A percentile compares a stretch with the other conserved stretches of the same genome.
Conservation (phyloP, 37 sponge, comb jelly and placozoan species). For the Theonella swinhoei region DNA sequence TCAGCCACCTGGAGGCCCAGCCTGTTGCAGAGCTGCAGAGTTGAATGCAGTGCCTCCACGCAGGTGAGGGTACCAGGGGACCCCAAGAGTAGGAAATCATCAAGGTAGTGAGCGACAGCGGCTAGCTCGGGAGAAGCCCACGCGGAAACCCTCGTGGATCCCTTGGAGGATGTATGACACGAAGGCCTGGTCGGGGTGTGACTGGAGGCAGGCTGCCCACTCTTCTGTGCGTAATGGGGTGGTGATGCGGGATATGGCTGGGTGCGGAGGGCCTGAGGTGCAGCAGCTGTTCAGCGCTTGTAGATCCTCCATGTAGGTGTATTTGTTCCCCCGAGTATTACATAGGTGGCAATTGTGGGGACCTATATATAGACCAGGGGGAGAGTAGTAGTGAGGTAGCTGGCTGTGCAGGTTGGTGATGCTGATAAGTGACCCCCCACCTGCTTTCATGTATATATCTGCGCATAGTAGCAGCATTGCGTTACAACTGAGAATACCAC, state of each 20-base stretch:
- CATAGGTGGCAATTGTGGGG: background rate
- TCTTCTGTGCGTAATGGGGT: background rate
- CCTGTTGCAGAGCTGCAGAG: too few relatives aligned
- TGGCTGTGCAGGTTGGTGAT: too few relatives aligned
- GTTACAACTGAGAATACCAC: too few relatives aligned
- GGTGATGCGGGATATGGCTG: background rate
- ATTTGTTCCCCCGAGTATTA: background rate
- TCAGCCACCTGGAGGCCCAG: background rate
- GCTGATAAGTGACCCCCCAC: too few relatives aligned
- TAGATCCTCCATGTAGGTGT: background rate
- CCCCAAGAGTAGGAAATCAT: background rate
- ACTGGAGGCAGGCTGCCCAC: background rate
- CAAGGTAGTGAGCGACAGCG: constrained; percentile 28
- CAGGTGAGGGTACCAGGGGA: background rate
- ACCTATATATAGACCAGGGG: background rate
- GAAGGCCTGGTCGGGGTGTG: background rate
- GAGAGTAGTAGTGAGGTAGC: too few relatives aligned
- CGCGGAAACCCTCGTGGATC: background rate
- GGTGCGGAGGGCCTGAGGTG: background rate
- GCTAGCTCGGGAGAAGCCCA: background rate
- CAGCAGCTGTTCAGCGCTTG: background rate
- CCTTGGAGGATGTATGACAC: background rate
- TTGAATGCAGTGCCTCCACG: background rate
- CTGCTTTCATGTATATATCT: too few relatives aligned
- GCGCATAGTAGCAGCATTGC: too few relatives aligned